phyloP scores from a whole-genome alignment of 2,888 invertebrate genomes.

The Timema cristinae region DNA sequence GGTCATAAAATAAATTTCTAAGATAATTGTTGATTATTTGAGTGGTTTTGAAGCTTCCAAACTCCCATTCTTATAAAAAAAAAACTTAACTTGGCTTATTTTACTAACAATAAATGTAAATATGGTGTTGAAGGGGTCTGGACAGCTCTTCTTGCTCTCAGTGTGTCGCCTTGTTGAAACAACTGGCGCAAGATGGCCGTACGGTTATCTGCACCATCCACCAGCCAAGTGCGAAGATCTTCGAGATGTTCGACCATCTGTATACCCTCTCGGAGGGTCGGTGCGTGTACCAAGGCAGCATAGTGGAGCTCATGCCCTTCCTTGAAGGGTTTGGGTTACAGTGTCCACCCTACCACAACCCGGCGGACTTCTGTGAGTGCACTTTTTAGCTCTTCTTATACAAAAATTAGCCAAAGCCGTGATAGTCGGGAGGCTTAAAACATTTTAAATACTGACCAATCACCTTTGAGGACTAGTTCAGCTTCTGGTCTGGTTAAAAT shows the following conservation, averaged over 20 bases:
- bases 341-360: conserved; percentile 93
- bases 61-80: too few species aligned
- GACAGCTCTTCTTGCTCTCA: conserved; percentile 86
- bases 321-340: conserved; percentile 66
- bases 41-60: too few species aligned
- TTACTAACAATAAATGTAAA: too few species aligned
- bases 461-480: too few species aligned
- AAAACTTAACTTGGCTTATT: too few species aligned
- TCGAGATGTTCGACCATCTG: conserved; percentile 88
- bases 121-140: conserved; percentile 61
- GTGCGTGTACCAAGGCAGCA: conserved; percentile 80
- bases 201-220: conserved; percentile 92
- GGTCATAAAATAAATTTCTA: too few species aligned
- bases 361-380: conserved; percentile 87
- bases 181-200: conserved; percentile 74
- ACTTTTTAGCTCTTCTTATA: neutral
- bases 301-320: conserved; percentile 70
- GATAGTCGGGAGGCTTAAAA: too few species aligned
- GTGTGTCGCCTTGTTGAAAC: conserved; percentile 73
- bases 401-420: too few species aligned
- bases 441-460: too few species aligned
- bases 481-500: too few species aligned
- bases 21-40: too few species aligned
- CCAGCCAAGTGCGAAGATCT: conserved; percentile 87
- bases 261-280: conserved; percentile 79